These are phyloP conservation scores for Silurus glanis DNA, from an alignment of 2,113 vertebrate genomes.

Conservation along the genomic window DNA sequence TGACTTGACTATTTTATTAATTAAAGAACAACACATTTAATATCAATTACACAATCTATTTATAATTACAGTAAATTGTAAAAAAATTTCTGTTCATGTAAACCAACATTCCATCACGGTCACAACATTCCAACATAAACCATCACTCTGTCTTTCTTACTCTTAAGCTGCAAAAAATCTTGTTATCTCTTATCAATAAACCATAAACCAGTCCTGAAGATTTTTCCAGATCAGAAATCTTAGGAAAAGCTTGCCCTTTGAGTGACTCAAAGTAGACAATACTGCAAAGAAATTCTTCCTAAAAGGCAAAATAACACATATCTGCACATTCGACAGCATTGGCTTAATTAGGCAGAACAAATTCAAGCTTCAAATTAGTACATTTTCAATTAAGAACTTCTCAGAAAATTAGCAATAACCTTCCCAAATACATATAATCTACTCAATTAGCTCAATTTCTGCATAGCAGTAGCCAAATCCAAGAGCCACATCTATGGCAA, in stretches of 20 bases:
- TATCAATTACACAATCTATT: neutral
- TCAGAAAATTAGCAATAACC: neutral
- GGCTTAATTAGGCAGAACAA: neutral
- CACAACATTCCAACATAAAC: no score
- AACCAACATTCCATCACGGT: neutral
- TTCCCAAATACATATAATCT: neutral
- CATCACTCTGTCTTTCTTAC: neutral
- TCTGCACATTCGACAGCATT: neutral
- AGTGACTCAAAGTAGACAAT: neutral
- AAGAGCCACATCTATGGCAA: slow-evolving; percentile 67
- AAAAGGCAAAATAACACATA: neutral
- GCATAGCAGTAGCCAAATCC: slow-evolving; percentile 68
- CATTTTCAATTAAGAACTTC: neutral
- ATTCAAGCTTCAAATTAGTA: neutral
- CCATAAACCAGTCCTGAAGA: neutral
- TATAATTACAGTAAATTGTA: neutral
- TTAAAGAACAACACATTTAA: neutral
- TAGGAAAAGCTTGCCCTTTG: neutral
- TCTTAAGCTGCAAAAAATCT: neutral
- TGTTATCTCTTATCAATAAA: neutral
- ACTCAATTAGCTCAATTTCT: slow-evolving; percentile 59
- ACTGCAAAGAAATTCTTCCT: neutral
- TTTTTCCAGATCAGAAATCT: neutral
- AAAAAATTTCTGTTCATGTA: neutral
- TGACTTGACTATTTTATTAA: neutral